A percentile compares a stretch with the other conserved stretches of the same genome.
Conservation (phyloP, 2,113 vertebrate species). For the Myocastor coypus region DNA sequence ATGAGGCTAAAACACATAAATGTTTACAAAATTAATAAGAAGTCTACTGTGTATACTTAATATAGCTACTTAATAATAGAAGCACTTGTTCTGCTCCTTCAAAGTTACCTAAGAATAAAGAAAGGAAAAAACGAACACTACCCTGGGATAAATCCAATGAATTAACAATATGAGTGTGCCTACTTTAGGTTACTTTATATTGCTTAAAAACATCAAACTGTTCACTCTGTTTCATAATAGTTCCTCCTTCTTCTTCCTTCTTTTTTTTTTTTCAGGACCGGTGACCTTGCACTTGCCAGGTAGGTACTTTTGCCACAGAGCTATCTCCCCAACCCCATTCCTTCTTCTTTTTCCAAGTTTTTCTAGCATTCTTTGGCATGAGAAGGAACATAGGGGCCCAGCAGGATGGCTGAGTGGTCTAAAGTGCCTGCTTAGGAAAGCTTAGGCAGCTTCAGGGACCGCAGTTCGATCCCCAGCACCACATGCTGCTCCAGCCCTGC, state of each 20-base stretch:
- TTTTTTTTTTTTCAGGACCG: no score
- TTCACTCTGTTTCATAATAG: background rate
- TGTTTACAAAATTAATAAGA: slow-evolving; percentile 70
- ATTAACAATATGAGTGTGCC: no score
- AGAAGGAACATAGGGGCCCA: background rate
- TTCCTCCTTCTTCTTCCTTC: background rate
- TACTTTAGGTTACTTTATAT: background rate
- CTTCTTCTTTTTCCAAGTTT: background rate
- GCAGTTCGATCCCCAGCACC: no score
- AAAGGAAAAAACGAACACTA: background rate
- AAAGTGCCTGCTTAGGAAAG: no score
- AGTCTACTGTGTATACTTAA: slow-evolving; percentile 70
- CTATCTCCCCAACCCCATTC: no score
- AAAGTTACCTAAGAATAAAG: slow-evolving; percentile 54
- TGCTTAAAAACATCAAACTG: background rate
- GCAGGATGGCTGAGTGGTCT: no score
- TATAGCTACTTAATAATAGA: slow-evolving; percentile 40
- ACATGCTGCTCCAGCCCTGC: no score
- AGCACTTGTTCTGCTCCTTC: slow-evolving; percentile 63
- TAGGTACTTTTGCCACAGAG: no score
- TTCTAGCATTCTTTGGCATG: background rate
- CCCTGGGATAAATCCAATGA: background rate
- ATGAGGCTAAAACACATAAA: slow-evolving; percentile 69
- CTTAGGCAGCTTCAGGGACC: no score
- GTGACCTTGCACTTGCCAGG: no score